Evolutionary conservation across 2,888 invertebrate genomes (phyloP), one percentile per base, ranked within the genome.

Genomic region (Prenolepis imparis): DNA sequence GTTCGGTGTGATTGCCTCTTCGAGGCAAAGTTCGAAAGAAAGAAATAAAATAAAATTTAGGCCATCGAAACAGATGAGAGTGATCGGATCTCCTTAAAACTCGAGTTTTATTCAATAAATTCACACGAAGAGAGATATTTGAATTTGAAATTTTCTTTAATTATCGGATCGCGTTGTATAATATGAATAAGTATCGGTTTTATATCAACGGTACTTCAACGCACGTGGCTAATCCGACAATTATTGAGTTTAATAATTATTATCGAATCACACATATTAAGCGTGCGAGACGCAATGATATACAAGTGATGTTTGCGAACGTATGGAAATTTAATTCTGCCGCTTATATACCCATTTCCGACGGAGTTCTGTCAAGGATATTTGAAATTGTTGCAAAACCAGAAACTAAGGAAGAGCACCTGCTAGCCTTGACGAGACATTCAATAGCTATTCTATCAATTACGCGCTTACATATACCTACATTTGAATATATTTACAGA

Each of bases 401-500:
- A 52, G 52, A 52, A 52, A 39, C 8, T n/a, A 12, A 12, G 39
- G 55, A 66, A 77, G 24, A 66, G n/a, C 24, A 78, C 77, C 32
- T 41, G 55, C 15, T 59, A 18, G 48, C 78, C 78, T 70, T 80
- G 78, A 21, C 44, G 36, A 8, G 48, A 70, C 36, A 70, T 80
- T 80, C 44, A 59, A 70, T 78, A 68, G 18, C 32, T 67, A n/a
- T 21, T 36, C 32, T 67, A n/a, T 21, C 44, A 44, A 70, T 80
- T 44, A 36, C 21, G 18, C 21, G 24, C 55, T 66, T 66, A 66
- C n/a, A 3, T 24, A 24, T 24, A 59, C n/a, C n/a, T 28, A 28
- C 3, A 59, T 2, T 36, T 21, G 24, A 36, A 48, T 48, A 70
- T 36, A 77, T 66, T 66, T 1, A 28, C 15, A 36, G 36, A 5